Percentiles rank a stretch among this genome's conserved stretches.
Evolutionary conservation across 2,888 invertebrate genomes (phyloP).

Genomic region (Blera fallax): DNA sequence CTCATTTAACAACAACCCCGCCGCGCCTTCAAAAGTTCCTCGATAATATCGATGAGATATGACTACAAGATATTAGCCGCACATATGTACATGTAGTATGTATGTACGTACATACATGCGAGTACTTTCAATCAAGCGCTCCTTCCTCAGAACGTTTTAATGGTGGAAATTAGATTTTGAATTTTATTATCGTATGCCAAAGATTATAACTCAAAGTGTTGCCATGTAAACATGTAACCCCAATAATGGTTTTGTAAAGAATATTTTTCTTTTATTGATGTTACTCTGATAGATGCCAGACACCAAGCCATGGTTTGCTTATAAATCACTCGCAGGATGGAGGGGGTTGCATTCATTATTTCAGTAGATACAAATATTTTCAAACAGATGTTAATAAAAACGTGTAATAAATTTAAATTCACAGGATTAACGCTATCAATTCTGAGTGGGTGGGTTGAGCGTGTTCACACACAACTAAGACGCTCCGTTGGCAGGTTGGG

Average conservation of each 20-base stretch:
- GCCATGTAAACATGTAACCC: slow-evolving; percentile 55
- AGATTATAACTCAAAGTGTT: slow-evolving; percentile 51
- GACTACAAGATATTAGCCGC: background rate
- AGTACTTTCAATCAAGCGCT: slow-evolving; percentile 9
- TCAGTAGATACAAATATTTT: slow-evolving; percentile 49
- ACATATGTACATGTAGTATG: no score
- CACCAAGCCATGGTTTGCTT: slow-evolving; percentile 35
- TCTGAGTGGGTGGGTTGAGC: slow-evolving; percentile 34
- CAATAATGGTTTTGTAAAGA: slow-evolving; percentile 31
- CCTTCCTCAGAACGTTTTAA: slow-evolving; percentile 34
- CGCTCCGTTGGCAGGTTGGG: background rate
- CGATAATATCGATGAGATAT: slow-evolving; percentile 10
- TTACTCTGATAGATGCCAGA: slow-evolving; percentile 62
- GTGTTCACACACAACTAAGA: background rate
- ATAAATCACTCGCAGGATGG: slow-evolving; percentile 31
- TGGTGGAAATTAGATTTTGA: slow-evolving; percentile 59
- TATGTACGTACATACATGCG: no score
- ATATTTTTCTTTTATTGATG: slow-evolving; percentile 45
- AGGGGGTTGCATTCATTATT: slow-evolving; percentile 13
- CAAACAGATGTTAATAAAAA: slow-evolving; percentile 68
- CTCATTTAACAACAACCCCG: background rate
- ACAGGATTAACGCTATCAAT: slow-evolving; percentile 54
- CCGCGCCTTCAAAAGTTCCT: background rate
- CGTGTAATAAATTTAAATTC: slow-evolving; percentile 66
- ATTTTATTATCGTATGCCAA: slow-evolving; percentile 64